Evolutionary conservation across 2,888 invertebrate genomes (phyloP).

Genomic region (Pterostichus niger): DNA sequence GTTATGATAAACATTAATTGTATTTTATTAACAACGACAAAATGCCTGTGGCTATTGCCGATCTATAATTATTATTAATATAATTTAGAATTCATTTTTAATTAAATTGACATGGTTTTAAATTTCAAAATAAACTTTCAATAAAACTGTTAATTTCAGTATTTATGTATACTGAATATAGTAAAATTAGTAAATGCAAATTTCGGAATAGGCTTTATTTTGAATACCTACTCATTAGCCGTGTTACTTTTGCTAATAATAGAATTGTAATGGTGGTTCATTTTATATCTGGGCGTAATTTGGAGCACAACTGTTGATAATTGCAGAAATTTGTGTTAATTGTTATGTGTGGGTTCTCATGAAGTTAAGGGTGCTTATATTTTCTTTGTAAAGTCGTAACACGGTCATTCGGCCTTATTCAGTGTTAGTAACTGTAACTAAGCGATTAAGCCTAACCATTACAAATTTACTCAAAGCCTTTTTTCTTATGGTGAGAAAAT

Average conservation of each 20-base stretch:
- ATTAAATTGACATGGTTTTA: too few relatives aligned
- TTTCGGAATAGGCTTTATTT: too few relatives aligned
- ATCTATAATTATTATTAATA: too few relatives aligned
- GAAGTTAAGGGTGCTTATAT: conserved; percentile 36
- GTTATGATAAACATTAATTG: too few relatives aligned
- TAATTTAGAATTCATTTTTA: too few relatives aligned
- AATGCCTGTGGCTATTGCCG: too few relatives aligned
- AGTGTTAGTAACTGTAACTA: not conserved
- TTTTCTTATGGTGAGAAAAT: not conserved
- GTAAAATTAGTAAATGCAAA: too few relatives aligned
- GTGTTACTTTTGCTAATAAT: conserved; percentile 15
- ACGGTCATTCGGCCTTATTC: conserved; percentile 4
- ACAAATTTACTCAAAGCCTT: conserved; percentile 4
- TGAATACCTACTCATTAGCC: too few relatives aligned
- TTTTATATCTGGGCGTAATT: conserved; percentile 28
- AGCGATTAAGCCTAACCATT: not conserved
- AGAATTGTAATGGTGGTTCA: conserved; percentile 19
- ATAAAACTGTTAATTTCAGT: too few relatives aligned
- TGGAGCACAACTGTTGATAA: conserved; percentile 28
- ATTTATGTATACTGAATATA: too few relatives aligned
- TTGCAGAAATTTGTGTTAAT: conserved; percentile 42
- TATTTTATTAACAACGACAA: too few relatives aligned
- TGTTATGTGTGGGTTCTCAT: conserved; percentile 52
- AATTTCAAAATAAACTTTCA: too few relatives aligned
- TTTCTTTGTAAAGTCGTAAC: conserved; percentile 13